Evolutionary conservation across 64 coral and sea anemone species (phyloP), one percentile per base, ranked within the genome.

Genomic region (Stichodactyla mertensii): DNA sequence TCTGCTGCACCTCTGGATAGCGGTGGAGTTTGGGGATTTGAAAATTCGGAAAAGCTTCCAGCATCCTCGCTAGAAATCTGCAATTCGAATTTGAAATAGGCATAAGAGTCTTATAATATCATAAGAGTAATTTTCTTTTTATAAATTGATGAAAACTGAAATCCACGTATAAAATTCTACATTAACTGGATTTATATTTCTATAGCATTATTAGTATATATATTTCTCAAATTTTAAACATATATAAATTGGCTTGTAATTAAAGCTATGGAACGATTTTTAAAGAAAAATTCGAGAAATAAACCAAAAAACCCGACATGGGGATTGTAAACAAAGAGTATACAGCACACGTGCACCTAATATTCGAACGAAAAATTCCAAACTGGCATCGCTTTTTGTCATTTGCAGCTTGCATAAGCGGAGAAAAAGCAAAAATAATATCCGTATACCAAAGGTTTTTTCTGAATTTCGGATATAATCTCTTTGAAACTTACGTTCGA

Each of bases 31-130:
- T 90, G 85, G 23, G 82, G 89, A 79, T 91, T 95, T 51, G 89
- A 86, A 78, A 96, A 79, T 57, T 96, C 94, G 4, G 94, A 90
- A 52, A 90, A 96, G 71, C 58, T 93, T 5, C 84, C 85, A 28
- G 77, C 84, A 86, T 96, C 94, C 54, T 96, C 94, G 82, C 91
- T 96, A 6, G 94, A 96, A 52, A 92, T 83, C 94, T 93, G 84
- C 81, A 26, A 62, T 52, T 11, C 64, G 26, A 74, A 74, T 28
- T 36, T 27, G 0, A 31, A 31, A 74, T 19, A 11, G 11, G 3
- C 13, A 13, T 74, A 27, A 74, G 24, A 31, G 12, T 10, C 7
- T 31, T 11, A 11, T 66, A n/a, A 27, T 74, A 74, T 0, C 7
- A 74, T 74, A 27, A 11, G 69, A 27, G 11, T 13, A 10, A 74